A percentile compares a stretch with the other conserved stretches of the same genome.
Evolutionary conservation across 1,140 invertebrate species (phyloP).

Genomic region (Tigriopus japonicus): DNA sequence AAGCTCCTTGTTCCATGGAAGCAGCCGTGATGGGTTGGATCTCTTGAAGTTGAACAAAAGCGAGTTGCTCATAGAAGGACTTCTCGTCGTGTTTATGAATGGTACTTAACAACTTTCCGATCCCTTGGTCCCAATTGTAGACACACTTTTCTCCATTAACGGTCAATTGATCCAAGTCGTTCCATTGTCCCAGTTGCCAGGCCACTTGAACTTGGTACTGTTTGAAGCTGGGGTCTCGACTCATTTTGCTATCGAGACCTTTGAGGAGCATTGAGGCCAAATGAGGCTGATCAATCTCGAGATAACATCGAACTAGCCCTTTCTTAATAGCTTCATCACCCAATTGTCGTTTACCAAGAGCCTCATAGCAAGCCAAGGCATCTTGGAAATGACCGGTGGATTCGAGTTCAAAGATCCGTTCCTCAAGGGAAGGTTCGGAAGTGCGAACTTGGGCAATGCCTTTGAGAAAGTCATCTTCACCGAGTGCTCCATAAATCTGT

Average conservation of each 20-base stretch:
- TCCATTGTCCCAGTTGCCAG: slow-evolving; percentile 66
- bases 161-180: slow-evolving; percentile 43
- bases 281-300: slow-evolving; percentile 32
- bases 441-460: slow-evolving; percentile 31
- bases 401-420: slow-evolving; percentile 32
- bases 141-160: slow-evolving; percentile 19
- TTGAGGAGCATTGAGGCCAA: slow-evolving; percentile 27
- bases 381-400: slow-evolving; percentile 31
- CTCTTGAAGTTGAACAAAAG: slow-evolving; percentile 33
- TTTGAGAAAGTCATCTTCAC: slow-evolving; percentile 37
- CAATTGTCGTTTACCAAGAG: slow-evolving; percentile 23
- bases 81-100: slow-evolving; percentile 27
- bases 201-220: slow-evolving; percentile 49
- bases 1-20: slow-evolving; percentile 44
- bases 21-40: slow-evolving; percentile 42
- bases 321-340: slow-evolving; percentile 23
- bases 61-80: slow-evolving; percentile 28
- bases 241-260: slow-evolving; percentile 23
- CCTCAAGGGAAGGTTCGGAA: slow-evolving; percentile 27
- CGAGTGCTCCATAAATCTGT: slow-evolving; percentile 34
- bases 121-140: slow-evolving; percentile 35
- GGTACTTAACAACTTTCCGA: slow-evolving; percentile 37
- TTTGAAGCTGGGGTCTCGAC: slow-evolving; percentile 24
- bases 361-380: slow-evolving; percentile 35
- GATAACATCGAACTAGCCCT: slow-evolving; percentile 30